A percentile compares a stretch with the other conserved stretches of the same genome.
These are phyloP conservation scores for Phaethornis superciliosus DNA, from an alignment of 2,113 vertebrate genomes.

Conservation along the genomic window DNA sequence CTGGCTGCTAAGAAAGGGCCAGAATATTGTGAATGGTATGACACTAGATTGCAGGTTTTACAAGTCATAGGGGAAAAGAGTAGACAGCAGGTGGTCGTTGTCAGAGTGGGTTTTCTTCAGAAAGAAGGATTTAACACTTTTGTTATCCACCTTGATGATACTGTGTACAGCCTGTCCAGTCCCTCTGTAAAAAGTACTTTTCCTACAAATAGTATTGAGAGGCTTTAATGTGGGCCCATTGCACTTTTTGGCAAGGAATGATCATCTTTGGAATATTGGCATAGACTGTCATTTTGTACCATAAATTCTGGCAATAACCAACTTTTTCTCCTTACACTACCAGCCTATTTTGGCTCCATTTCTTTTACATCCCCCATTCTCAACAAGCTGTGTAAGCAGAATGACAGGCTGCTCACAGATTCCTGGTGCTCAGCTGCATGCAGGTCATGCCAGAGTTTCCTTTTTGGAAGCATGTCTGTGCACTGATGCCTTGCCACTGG, in stretches of 20 bases:
- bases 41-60: not conserved
- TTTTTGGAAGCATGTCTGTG: not conserved
- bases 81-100: not conserved
- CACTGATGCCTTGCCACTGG: not conserved
- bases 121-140: not conserved
- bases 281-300: not conserved
- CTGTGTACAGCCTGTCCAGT: not conserved
- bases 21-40: not conserved
- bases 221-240: not conserved
- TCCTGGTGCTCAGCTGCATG: not conserved
- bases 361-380: slow-evolving; percentile 28
- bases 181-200: not conserved
- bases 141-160: not conserved
- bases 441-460: not conserved
- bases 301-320: slow-evolving; percentile 23
- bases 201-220: not conserved
- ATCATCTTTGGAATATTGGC: not conserved
- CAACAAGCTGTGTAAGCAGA: not conserved
- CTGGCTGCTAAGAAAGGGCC: not conserved
- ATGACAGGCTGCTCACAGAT: not conserved
- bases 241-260: not conserved
- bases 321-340: slow-evolving; percentile 26
- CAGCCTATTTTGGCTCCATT: not conserved
- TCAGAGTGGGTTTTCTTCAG: not conserved
- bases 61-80: not conserved